Conservation (phyloP, 2,888 invertebrate species). For the Cerastis leucographa region DNA sequence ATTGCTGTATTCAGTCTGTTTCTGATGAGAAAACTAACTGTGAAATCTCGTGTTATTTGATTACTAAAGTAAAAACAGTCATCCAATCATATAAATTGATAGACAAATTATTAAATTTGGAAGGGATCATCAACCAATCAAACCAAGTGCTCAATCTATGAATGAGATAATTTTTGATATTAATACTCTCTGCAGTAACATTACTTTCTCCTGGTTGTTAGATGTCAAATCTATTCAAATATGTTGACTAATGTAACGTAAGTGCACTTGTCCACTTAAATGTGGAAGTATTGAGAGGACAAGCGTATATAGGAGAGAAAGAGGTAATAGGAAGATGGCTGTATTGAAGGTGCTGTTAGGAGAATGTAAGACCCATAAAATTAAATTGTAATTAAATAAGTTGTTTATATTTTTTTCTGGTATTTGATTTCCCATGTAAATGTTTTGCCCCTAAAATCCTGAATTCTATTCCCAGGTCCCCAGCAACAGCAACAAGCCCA, state of each 20-base stretch:
- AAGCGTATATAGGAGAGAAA: not conserved
- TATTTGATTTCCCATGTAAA: not conserved
- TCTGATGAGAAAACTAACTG: not conserved
- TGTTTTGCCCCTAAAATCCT: not conserved
- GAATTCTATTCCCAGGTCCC: conserved; percentile 60
- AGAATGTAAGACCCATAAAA: not conserved
- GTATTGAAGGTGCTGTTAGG: not conserved
- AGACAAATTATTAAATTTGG: not conserved
- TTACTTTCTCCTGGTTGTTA: not conserved
- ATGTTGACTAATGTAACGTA: not conserved
- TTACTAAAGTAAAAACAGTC: not conserved
- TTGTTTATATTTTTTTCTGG: not conserved
- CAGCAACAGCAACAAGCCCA: conserved; percentile 69
- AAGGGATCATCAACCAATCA: not conserved
- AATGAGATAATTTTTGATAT: not conserved
- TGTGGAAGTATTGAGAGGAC: not conserved
- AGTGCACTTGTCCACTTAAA: not conserved
- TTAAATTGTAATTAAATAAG: not conserved
- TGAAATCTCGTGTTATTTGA: not conserved
- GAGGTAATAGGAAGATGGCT: not conserved
- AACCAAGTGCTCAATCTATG: not conserved
- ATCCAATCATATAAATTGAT: not conserved
- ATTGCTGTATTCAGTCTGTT: too few species aligned
- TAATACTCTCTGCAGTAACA: not conserved
- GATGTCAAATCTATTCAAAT: not conserved